These are phyloP conservation scores for Eulimnadia texana DNA, from an alignment of 1,140 invertebrate genomes.

Conservation along the genomic window DNA sequence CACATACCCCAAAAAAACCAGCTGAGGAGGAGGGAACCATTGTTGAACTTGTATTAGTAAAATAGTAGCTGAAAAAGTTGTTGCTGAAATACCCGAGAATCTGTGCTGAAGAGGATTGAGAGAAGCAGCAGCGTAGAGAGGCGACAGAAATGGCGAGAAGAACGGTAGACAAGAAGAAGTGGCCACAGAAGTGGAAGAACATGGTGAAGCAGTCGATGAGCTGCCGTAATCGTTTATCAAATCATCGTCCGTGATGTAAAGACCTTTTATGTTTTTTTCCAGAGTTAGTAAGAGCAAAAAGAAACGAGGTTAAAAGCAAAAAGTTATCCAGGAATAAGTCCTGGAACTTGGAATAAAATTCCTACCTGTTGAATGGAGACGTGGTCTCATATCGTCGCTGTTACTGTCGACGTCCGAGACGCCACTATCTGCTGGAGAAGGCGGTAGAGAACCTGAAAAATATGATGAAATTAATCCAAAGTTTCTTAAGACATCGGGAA, in stretches of 20 bases:
- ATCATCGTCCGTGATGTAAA: not conserved
- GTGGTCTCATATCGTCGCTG: constrained; percentile 69
- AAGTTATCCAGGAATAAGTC: no score
- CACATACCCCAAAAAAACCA: no score
- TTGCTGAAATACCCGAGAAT: no score
- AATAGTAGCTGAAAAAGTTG: no score
- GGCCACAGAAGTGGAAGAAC: not conserved
- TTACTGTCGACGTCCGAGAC: constrained; percentile 94
- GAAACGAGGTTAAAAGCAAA: no score
- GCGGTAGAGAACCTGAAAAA: constrained; percentile 68
- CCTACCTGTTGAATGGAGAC: constrained; percentile 41
- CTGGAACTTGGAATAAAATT: not conserved
- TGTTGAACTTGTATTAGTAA: no score
- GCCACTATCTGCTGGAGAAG: constrained; percentile 90
- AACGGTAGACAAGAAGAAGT: not conserved
- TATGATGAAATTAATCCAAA: no score
- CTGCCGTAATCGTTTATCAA: not conserved
- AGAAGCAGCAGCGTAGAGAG: constrained; percentile 1
- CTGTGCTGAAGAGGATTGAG: not conserved
- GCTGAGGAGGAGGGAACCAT: no score
- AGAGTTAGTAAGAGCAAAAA: no score
- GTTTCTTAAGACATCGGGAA: no score
- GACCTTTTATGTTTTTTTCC: no score
- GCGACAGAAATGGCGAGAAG: not conserved
- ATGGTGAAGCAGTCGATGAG: not conserved